Base-by-base conservation (phyloP, 2,888 invertebrate genomes). In the Polydrusus tereticollis region DNA sequence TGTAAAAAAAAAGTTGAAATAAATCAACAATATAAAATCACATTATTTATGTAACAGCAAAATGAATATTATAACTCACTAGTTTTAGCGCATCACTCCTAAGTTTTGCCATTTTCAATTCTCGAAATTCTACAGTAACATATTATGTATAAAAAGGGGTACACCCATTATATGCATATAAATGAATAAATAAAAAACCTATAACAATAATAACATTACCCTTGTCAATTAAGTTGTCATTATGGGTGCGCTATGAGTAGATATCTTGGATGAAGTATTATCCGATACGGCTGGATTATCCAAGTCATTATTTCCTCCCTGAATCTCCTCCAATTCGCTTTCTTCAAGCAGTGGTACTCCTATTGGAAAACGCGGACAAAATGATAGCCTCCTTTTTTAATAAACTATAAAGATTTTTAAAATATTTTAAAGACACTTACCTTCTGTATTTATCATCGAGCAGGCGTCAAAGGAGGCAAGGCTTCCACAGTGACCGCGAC, bases 401-500 rank as follows among this genome's bases (percentile, higher is more conserved):
- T n/a, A n/a, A n/a, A n/a, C n/a, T n/a, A n/a, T n/a, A n/a, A n/a
- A n/a, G n/a, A n/a, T n/a, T n/a, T n/a, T n/a, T n/a, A n/a, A n/a
- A n/a, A n/a, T n/a, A n/a, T n/a, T n/a, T n/a, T n/a, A n/a, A n/a
- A n/a, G n/a, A 36, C 12, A 70, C 76, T 79, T 83, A 90, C 91
- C 91, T 88, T 90, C 87, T 57, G 84, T 86, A 75, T 86, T 87
- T 64, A 77, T 70, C 64, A 86, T 84, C 10, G 87, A 87, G 76
- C 85, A 84, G 26, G 86, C 86, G 78, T 87, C 87, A 72, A 87
- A 87, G 6, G 88, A 88, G 14, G 87, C 87, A 50, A 89, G 81
- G 80, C 88, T 88, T 66, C 89, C 89, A 74, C 88, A 88, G 73
- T 87, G 87, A 6, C 86, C 88, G 70, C 87, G 82, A 78, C 88